Evolutionary conservation across 1,140 invertebrate species (phyloP), one percentile per base, ranked within the genome.

Genomic region (Daktulosphaira vitifoliae): DNA sequence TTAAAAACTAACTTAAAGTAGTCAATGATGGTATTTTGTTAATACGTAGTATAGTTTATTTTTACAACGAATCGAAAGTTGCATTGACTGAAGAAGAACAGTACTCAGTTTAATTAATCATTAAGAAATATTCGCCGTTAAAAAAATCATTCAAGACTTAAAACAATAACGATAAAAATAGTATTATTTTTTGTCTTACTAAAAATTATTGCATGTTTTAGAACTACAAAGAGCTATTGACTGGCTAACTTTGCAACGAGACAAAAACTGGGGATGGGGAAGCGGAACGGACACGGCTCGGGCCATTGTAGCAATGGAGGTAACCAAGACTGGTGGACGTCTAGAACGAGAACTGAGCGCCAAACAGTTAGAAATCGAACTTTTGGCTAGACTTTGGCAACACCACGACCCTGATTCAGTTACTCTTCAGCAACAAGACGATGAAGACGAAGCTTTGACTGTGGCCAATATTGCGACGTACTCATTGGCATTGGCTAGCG

Each of bases 291-390:
- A 70, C 18, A 70, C 70, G 0, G 68, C 70, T 1, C 65, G 67
- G 39, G 69, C 70, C 25, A 65, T 71, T 4, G 29, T 70, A n/a
- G 67, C 70, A 2, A 39, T 70, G 22, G 66, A 70, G 42, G 42
- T 71, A 49, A 68, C 69, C 2, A 49, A 68, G 6, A 67, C 66
- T 6, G 68, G 68, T 9, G 56, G 44, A 16, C 73, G 72, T 38
- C 72, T 88, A 18, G 86, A 90, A 71, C 81, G 88, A 72, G 84
- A 88, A 70, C 78, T 90, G 1, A 87, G 84, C 5, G 81, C 81
- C 5, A 90, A 90, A 70, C 87, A 90, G 71, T 82, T 91, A 81
- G 88, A 90, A 72, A 80, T 90, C 29, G 87, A 91, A 70, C 84
- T 89, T 46, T 79, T 89, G 1, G 78, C 89, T n/a, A 79, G 87